Evolutionary conservation across 2,888 invertebrate genomes (phyloP), one percentile per base, ranked within the genome.

Genomic region (Congeria kusceri): DNA sequence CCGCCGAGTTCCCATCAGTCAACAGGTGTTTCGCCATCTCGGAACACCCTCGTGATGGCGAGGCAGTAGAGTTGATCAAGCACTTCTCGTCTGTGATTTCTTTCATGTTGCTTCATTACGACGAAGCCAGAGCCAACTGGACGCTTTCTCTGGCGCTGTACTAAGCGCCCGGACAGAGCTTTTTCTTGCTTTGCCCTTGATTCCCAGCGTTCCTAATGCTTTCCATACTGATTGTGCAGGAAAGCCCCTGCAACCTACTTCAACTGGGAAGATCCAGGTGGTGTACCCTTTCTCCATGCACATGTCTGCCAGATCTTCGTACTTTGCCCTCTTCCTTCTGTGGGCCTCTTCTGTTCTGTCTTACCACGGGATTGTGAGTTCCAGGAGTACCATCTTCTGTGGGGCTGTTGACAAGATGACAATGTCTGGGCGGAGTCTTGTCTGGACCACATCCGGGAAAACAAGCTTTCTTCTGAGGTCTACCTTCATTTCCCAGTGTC

Each of bases 361-460:
- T 44, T 63, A 32, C 63, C 29, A 23, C 7, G 63, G 46, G 13
- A 63, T 13, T 3, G 46, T 63, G 9, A 46, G 53, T 44, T 65
- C 53, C 65, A 65, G 18, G 28, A 65, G 32, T 32, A 32, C 9
- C 32, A 32, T 32, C 46, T 44, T 39, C 57, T 46, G 32, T 9
- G 18, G 25, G 20, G 68, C 44, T 13, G 28, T 27, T 68, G 61
- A 59, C 59, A 58, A 68, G 44, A 68, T 27, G 28, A 59, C 44
- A 13, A 58, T n/a, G 25, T 59, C 57, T 58, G 58, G 59, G n/a
- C 46, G 15, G 18, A 59, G 46, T 27, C 18, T 59, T 25, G 56
- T 68, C 20, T 68, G 68, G 25, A 68, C 59, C 18, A 59, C 59
- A 59, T 68, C 68, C 5, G 46, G 58, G 49, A 68, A 68, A 44